Evolutionary conservation across 2,888 invertebrate species (phyloP).

Genomic region (Torymus aiolomorphi): DNA sequence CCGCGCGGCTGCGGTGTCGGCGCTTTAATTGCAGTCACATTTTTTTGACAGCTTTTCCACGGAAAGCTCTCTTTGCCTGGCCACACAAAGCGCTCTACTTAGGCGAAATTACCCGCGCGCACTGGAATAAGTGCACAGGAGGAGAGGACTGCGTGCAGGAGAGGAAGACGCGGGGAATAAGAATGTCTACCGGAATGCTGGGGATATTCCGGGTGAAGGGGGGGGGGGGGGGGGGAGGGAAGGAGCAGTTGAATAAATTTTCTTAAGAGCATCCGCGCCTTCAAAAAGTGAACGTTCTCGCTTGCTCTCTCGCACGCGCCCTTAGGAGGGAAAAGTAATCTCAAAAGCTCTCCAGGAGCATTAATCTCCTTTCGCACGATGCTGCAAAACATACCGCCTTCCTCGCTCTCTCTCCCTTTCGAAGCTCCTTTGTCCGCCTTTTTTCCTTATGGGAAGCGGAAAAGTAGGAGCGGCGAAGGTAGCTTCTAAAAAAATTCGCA

Average conservation of each 20-base stretch:
- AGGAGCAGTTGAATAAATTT: constrained; percentile 55
- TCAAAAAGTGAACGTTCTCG: constrained; percentile 44
- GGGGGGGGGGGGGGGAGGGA: neutral
- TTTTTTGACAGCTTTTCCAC: constrained; percentile 50
- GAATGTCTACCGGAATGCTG: constrained; percentile 40
- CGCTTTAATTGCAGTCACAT: constrained; percentile 50
- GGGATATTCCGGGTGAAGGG: constrained; percentile 21
- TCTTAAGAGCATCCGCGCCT: constrained; percentile 46
- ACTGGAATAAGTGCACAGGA: constrained; percentile 35
- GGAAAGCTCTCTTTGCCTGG: constrained; percentile 2
- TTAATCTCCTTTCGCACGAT: constrained; percentile 31
- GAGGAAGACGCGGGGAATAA: constrained; percentile 33
- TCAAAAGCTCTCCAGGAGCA: constrained; percentile 41
- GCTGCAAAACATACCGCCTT: constrained; percentile 13
- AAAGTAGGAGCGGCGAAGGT: too few species aligned
- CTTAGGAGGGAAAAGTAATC: constrained; percentile 38
- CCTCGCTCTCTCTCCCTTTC: neutral
- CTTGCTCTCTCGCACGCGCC: neutral
- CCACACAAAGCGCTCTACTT: constrained; percentile 48
- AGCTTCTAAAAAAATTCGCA: too few species aligned
- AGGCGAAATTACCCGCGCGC: constrained; percentile 48
- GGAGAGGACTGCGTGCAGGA: neutral
- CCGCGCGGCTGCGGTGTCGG: neutral
- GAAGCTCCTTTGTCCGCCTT: too few species aligned
- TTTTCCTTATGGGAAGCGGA: too few species aligned